Evolutionary conservation across 1,140 invertebrate genomes (phyloP).

Genomic region (Vollenhovia emeryi): DNA sequence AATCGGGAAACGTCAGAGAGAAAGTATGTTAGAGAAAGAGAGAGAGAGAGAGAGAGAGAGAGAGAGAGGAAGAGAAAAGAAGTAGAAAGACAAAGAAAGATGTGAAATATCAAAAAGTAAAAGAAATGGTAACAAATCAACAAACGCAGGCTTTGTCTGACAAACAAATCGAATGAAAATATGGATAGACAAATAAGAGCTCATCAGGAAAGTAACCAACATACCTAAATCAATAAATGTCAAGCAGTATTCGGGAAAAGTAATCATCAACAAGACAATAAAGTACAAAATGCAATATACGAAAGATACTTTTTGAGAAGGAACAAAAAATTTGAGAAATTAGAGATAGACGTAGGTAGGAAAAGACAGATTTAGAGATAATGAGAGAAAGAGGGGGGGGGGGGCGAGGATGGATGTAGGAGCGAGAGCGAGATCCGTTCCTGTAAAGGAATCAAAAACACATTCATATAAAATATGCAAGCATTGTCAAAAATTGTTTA

Average conservation of each 20-base stretch:
- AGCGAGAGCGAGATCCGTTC: constrained; percentile 84
- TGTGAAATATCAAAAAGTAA: not conserved
- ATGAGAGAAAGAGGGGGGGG: constrained; percentile 41
- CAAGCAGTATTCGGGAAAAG: constrained; percentile 5
- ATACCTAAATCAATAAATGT: not conserved
- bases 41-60: too few species aligned
- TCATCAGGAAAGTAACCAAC: constrained; percentile 24
- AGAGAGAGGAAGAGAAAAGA: constrained; percentile 37
- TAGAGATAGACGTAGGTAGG: constrained; percentile 61
- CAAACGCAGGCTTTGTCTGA: constrained; percentile 10
- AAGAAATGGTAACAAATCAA: not conserved
- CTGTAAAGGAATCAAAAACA: constrained; percentile 86
- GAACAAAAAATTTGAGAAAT: not conserved
- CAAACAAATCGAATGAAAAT: constrained; percentile 32
- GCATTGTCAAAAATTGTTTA: constrained; percentile 84
- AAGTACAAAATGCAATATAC: constrained; percentile 53
- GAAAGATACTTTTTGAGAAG: constrained; percentile 3
- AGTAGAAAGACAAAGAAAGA: constrained; percentile 42
- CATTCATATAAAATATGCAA: constrained; percentile 86
- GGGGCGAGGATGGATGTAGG: constrained; percentile 67
- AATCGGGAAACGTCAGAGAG: constrained; percentile 63
- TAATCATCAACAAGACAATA: constrained; percentile 6
- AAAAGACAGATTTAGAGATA: constrained; percentile 49
- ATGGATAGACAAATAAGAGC: not conserved
- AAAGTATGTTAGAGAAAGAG: constrained; percentile 29